phyloP scores from a whole-genome alignment of 2,113 vertebrate genomes.

The Candoia aspera region DNA sequence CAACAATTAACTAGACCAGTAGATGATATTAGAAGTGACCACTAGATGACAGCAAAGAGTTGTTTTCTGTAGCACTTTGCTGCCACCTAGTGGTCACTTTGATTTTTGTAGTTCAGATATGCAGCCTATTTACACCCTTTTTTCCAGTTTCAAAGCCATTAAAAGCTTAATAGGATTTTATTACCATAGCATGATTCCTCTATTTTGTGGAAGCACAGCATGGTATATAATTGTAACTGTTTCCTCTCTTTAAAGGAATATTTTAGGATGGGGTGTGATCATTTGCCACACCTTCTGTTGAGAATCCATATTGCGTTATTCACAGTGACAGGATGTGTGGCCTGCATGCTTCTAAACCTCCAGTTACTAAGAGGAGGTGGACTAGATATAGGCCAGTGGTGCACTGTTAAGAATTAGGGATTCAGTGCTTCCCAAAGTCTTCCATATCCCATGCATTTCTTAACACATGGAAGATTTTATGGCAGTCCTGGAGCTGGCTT shows the following conservation, averaged over 20 bases:
- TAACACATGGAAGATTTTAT: not conserved
- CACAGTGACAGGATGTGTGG: not conserved
- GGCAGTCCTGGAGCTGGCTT: not conserved
- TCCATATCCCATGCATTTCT: not conserved
- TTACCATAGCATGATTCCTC: not conserved
- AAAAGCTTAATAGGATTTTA: not conserved
- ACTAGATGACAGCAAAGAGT: not conserved
- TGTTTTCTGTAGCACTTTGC: not conserved
- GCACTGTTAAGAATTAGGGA: not conserved
- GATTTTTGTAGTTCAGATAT: not conserved
- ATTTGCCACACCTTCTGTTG: not conserved
- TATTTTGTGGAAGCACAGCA: not conserved
- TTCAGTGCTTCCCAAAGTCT: not conserved
- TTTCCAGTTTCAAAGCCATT: no score
- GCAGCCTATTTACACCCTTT: no score
- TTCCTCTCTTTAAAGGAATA: not conserved
- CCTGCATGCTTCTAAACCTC: not conserved
- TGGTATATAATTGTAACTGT: not conserved
- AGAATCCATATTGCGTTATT: not conserved
- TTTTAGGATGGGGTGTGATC: not conserved
- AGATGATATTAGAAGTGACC: no score
- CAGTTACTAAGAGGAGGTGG: not conserved
- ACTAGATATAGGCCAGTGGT: not conserved
- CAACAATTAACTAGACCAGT: not conserved
- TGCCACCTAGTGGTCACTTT: not conserved